Percentiles rank a stretch among this genome's conserved stretches.
These are phyloP conservation scores for Chloroclystis v-ata DNA, from an alignment of 2,888 invertebrate genomes.

Conservation along the genomic window DNA sequence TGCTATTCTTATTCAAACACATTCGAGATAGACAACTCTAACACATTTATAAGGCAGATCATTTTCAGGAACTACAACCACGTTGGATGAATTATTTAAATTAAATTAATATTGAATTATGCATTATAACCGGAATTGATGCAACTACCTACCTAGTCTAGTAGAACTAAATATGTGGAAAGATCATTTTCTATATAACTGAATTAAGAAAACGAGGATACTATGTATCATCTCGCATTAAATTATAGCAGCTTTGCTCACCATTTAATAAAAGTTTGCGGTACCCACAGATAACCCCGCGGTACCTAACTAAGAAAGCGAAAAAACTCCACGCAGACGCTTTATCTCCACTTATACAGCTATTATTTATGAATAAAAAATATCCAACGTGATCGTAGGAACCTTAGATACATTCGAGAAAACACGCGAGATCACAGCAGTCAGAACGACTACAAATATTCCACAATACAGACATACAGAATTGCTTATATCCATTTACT, in stretches of 20 bases:
- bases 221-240: too few relatives aligned
- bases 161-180: too few relatives aligned
- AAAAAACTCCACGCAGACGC: too few relatives aligned
- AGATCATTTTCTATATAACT: too few relatives aligned
- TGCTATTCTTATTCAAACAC: slow-evolving; percentile 36
- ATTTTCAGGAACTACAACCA: slow-evolving; percentile 57
- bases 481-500: slow-evolving; percentile 66
- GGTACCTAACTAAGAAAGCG: too few relatives aligned
- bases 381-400: slow-evolving; percentile 49
- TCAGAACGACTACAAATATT: slow-evolving; percentile 29
- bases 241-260: too few relatives aligned
- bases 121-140: too few relatives aligned
- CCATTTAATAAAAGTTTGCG: too few relatives aligned
- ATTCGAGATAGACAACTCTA: slow-evolving; percentile 45
- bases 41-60: slow-evolving; percentile 76
- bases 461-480: slow-evolving; percentile 37
- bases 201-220: too few relatives aligned
- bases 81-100: slow-evolving; percentile 36
- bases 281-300: too few relatives aligned
- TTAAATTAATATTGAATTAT: neutral
- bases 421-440: slow-evolving; percentile 62
- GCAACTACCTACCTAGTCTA: too few relatives aligned
- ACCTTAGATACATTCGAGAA: slow-evolving; percentile 48
- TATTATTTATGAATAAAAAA: neutral
- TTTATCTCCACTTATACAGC: too few relatives aligned